Base-by-base conservation (phyloP, 2,888 invertebrate genomes). In the Parthenolecanium corni region DNA sequence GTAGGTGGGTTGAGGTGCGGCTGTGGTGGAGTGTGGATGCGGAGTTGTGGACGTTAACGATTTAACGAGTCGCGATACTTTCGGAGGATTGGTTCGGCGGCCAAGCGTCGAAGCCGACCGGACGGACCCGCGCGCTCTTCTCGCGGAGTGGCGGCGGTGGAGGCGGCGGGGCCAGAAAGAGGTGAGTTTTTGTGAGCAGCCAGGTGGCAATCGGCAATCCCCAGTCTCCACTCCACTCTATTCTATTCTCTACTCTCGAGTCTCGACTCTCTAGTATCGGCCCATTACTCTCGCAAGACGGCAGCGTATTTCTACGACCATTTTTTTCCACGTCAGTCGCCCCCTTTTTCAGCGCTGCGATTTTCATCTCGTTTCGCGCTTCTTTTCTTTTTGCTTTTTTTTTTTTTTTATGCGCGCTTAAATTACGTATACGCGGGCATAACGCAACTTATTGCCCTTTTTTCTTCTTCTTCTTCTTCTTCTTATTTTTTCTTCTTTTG, bases 41-140 rank as follows among this genome's bases (percentile, higher is more conserved):
- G n/a, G n/a, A n/a, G n/a, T n/a, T n/a, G 58, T 58, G 58, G 58
- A 58, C 58, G 58, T 58, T 58, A 58, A 58, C 58, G 47, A 58
- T 46, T 47, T n/a, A n/a, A n/a, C n/a, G n/a, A n/a, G n/a, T n/a
- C n/a, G n/a, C 58, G 58, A 58, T 58, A 58, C 58, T 58, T 58
- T 58, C 58, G 58, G 58, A 58, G 58, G 58, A 58, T 58, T 58
- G 58, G 58, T 58, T 58, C 47, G 47, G n/a, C n/a, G n/a, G n/a
- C n/a, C 58, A 58, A 31, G 58, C 58, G 46, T 58, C 58, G 58
- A 58, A 58, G 47, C 25, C 58, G 58, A 47, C 47, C 47, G 58
- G n/a, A n/a, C n/a, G n/a, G n/a, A n/a, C n/a, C n/a, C n/a, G n/a
- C 25, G 25, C 52, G 52, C 25, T n/a, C n/a, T n/a, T n/a, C n/a